phyloP scores from a whole-genome alignment of 1,140 invertebrate species.

The Globodera rostochiensis region DNA sequence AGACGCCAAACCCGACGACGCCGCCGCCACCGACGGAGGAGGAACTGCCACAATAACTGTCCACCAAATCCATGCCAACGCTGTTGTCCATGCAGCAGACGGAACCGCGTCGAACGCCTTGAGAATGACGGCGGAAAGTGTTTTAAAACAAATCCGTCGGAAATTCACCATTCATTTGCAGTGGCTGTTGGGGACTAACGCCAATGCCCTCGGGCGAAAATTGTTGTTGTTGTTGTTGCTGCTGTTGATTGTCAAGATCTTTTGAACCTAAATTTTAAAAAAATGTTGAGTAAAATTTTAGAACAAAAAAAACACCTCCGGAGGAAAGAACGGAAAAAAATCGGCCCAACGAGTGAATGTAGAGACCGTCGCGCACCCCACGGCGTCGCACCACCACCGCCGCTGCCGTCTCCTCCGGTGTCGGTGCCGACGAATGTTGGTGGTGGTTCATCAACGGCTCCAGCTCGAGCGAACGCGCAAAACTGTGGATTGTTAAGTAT shows the following conservation, averaged over 20 bases:
- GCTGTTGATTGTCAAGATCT: background rate
- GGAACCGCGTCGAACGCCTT: background rate
- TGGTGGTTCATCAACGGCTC: slow-evolving; percentile 40
- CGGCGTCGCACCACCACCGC: background rate
- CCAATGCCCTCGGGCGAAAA: background rate
- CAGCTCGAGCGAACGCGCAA: slow-evolving; percentile 57
- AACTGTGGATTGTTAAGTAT: slow-evolving; percentile 36
- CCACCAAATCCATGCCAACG: background rate
- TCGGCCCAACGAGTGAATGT: slow-evolving; percentile 3
- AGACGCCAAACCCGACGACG: background rate
- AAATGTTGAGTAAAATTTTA: too few relatives aligned
- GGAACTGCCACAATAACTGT: background rate
- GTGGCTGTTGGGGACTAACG: background rate
- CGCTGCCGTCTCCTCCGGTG: slow-evolving; percentile 1
- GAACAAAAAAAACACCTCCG: background rate
- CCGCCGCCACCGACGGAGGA: background rate
- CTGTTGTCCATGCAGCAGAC: background rate
- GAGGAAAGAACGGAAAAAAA: background rate
- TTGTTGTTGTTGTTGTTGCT: background rate
- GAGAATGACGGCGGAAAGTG: background rate
- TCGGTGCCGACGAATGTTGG: slow-evolving; percentile 25
- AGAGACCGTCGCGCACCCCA: slow-evolving; percentile 5
- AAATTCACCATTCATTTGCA: background rate
- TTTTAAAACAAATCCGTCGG: too few relatives aligned
- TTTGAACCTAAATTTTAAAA: background rate